Base-by-base conservation (phyloP, 1,140 invertebrate species). In the Camponotus vicinus region DNA sequence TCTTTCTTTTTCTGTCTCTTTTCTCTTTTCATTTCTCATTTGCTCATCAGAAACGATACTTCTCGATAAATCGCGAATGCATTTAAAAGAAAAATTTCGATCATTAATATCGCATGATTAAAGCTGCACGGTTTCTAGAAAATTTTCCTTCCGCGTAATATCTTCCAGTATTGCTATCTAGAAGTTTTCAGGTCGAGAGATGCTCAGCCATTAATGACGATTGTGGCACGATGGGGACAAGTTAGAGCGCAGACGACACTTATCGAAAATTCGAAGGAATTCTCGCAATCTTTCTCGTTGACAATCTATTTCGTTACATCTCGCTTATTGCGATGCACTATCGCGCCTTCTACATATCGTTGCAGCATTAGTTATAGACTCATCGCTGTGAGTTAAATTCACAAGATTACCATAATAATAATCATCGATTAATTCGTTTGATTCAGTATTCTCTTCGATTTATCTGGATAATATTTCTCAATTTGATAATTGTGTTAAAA, bases 131-230 rank as follows among this genome's bases (percentile, higher is more conserved):
- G 18, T 34, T 66, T 40, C 11, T 57, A 8, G 18, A 37, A 70
- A 55, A 83, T 76, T 83, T 87, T 87, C 42, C 52, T 40, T 49
- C 64, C 15, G n/a, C 49, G 67, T 64, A 80, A 66, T 82, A 70
- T 59, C 55, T 66, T 32, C 42, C 69, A 45, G 55, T 66, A 32
- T 76, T 67, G 9, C 37, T 55, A 27, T 9, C 2, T 11, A 52
- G 18, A 9, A 79, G 34, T 87, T 89, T 85, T 34, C 86, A 85
- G 69, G 85, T 89, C 87, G 85, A 90, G 80, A 80, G 86, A 90
- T 71, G 70, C 80, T 83, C 66, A 59, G 13, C 66, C 88, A 85
- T 87, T 89, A 90, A 89, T 71, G 59, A 49, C 88, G 64, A 90
- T 90, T 87, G 89, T 85, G 66, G 59, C 21, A 34, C 55, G 34